phyloP scores from a whole-genome alignment of 2,888 invertebrate genomes.

The Phlogophora meticulosa region DNA sequence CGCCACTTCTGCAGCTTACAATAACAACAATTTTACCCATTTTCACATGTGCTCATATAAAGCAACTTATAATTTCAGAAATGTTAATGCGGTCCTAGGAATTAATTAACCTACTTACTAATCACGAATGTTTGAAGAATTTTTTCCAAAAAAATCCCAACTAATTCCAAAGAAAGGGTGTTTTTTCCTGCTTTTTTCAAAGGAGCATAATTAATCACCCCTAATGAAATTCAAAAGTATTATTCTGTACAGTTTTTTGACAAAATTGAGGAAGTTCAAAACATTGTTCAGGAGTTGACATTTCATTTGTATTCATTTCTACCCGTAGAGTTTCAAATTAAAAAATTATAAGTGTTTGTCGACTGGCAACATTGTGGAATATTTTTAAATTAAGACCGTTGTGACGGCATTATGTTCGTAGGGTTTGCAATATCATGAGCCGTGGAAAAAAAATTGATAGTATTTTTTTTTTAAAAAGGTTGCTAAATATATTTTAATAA shows the following conservation, averaged over 20 bases:
- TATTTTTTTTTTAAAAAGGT: background rate
- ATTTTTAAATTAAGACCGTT: constrained; percentile 44
- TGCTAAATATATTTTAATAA: too few species aligned
- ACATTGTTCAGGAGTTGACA: constrained; percentile 30
- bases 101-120: constrained; percentile 46
- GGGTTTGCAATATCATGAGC: background rate
- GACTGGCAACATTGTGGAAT: constrained; percentile 39
- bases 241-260: constrained; percentile 42
- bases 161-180: constrained; percentile 34
- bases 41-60: constrained; percentile 7
- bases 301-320: constrained; percentile 52
- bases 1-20: background rate
- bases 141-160: constrained; percentile 27
- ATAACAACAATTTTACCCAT: background rate
- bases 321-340: constrained; percentile 27
- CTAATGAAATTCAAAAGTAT: constrained; percentile 56
- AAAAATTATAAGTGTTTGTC: constrained; percentile 43
- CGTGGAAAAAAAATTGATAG: background rate
- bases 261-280: constrained; percentile 50
- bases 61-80: constrained; percentile 25
- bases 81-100: constrained; percentile 51
- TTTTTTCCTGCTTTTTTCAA: constrained; percentile 34
- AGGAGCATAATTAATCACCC: constrained; percentile 48
- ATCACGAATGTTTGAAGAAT: constrained; percentile 39
- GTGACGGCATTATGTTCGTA: constrained; percentile 37